Evolutionary conservation across 2,888 invertebrate species (phyloP).

Genomic region (Ernsta delagoae): DNA sequence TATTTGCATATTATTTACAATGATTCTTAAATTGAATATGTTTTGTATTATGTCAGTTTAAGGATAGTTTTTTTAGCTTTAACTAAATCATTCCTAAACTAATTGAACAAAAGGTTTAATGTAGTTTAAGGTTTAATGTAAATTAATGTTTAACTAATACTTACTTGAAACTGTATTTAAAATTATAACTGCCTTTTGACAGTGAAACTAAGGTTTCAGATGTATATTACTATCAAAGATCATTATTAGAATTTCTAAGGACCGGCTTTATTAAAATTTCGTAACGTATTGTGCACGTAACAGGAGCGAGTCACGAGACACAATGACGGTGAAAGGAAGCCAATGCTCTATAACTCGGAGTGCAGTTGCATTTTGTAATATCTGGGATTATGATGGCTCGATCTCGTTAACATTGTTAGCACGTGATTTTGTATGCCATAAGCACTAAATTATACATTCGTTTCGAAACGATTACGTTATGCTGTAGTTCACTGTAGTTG

Average conservation of each 20-base stretch:
- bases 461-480: not conserved
- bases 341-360: slow-evolving; percentile 18
- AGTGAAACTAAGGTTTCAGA: not conserved
- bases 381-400: slow-evolving; percentile 18
- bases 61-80: no score
- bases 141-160: no score
- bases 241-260: not conserved
- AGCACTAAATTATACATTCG: not conserved
- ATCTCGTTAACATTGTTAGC: not conserved
- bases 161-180: no score
- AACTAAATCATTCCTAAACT: no score
- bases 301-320: slow-evolving; percentile 22
- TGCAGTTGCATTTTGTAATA: slow-evolving; percentile 23
- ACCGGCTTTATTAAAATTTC: not conserved
- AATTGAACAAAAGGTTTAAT: no score
- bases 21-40: no score
- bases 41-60: no score
- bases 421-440: slow-evolving; percentile 2
- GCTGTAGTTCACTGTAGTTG: not conserved
- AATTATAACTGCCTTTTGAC: no score
- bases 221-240: not conserved
- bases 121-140: no score
- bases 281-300: not conserved
- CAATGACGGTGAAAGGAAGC: slow-evolving; percentile 24
- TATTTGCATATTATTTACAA: no score